These are phyloP conservation scores for Piaya cayana DNA, from an alignment of 2,113 vertebrate genomes.

Conservation along the genomic window DNA sequence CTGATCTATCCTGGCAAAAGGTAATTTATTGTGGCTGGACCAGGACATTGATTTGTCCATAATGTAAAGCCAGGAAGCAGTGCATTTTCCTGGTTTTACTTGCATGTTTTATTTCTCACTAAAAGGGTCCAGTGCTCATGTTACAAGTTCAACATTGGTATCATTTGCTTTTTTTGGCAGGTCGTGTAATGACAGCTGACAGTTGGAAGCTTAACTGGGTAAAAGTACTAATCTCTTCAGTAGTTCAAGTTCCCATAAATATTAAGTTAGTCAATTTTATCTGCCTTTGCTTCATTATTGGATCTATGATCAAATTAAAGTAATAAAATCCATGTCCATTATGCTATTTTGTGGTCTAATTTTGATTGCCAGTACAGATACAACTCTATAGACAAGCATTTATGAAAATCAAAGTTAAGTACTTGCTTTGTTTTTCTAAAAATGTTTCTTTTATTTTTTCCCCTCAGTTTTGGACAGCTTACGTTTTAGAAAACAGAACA, in stretches of 20 bases:
- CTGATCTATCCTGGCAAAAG: slow-evolving; percentile 3
- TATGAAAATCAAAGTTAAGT: slow-evolving; percentile 38
- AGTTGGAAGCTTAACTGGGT: slow-evolving; percentile 65
- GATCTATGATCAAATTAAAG: slow-evolving; percentile 69
- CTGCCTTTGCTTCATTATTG: slow-evolving; percentile 65
- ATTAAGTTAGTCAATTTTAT: slow-evolving; percentile 74
- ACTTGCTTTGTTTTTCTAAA: slow-evolving; percentile 12
- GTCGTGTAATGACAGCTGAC: slow-evolving; percentile 58
- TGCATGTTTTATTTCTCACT: slow-evolving; percentile 48
- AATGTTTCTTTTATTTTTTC: background rate
- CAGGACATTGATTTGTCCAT: slow-evolving; percentile 55
- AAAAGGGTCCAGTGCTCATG: slow-evolving; percentile 27
- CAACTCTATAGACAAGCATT: slow-evolving; percentile 9
- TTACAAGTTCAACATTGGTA: slow-evolving; percentile 56
- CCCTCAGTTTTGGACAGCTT: background rate
- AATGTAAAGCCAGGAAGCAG: slow-evolving; percentile 54
- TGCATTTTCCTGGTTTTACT: slow-evolving; percentile 38
- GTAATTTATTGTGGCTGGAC: slow-evolving; percentile 30
- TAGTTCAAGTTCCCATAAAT: slow-evolving; percentile 67
- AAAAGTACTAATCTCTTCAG: slow-evolving; percentile 72
- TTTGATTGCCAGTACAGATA: slow-evolving; percentile 63
- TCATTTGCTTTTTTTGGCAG: slow-evolving; percentile 65
- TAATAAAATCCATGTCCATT: slow-evolving; percentile 71
- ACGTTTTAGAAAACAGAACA: background rate
- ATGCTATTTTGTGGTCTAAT: slow-evolving; percentile 65